Percentiles rank a stretch among this genome's conserved stretches.
Evolutionary conservation across 2,113 vertebrate genomes (phyloP).

Genomic region (Nothocercus julius): DNA sequence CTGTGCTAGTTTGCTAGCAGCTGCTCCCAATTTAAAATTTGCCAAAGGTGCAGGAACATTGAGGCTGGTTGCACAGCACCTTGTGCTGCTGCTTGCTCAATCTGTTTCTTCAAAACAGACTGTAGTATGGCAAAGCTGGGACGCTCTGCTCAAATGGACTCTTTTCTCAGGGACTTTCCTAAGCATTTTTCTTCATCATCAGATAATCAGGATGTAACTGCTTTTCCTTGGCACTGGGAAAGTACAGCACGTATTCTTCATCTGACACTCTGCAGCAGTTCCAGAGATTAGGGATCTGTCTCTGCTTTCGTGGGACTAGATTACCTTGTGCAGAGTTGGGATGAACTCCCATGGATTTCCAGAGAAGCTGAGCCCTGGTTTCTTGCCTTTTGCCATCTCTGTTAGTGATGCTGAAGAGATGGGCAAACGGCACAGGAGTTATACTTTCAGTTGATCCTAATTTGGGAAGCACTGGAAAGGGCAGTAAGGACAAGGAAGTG

Average conservation of each 20-base stretch:
- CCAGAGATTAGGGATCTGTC: not conserved
- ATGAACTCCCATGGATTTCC: not conserved
- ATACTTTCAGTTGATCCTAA: not conserved
- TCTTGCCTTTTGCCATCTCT: not conserved
- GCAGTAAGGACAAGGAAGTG: not conserved
- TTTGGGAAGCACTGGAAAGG: not conserved
- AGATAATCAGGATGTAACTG: not conserved
- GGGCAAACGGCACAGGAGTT: not conserved
- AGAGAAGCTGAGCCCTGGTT: not conserved
- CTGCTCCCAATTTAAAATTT: slow-evolving; percentile 35
- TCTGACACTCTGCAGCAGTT: not conserved
- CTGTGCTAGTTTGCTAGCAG: slow-evolving; percentile 18
- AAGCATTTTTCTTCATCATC: not conserved
- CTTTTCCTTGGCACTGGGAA: slow-evolving; percentile 11
- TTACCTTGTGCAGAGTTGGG: not conserved
- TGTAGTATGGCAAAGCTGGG: not conserved
- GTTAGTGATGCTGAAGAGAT: not conserved
- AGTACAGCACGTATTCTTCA: slow-evolving; percentile 15
- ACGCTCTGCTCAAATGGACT: not conserved
- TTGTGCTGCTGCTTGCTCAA: not conserved
- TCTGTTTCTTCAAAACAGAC: not conserved
- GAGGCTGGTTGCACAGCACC: not conserved
- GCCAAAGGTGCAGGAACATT: slow-evolving; percentile 28
- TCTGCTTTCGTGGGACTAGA: not conserved
- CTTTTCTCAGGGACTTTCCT: slow-evolving; percentile 13